Base-by-base conservation (phyloP, 2,797 vertebrate species). In the Halcyon badia region DNA sequence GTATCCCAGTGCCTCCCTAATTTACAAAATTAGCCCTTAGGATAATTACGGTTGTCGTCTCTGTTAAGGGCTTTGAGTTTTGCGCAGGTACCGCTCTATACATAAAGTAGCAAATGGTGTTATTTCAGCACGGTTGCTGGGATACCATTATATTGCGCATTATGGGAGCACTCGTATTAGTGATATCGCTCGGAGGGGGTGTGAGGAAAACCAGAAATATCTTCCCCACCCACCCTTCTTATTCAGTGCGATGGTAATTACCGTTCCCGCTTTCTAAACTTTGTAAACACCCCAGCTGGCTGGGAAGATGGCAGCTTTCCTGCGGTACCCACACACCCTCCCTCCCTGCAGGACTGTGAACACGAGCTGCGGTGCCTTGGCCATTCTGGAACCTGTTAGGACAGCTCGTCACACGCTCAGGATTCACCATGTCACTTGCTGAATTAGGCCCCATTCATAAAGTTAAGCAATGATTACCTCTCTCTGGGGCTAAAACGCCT, bases 351-450 rank as follows among this genome's bases (percentile, higher is more conserved):
- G 33, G 11, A 16, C 30, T 64, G 24, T 1, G 9, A 62, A 5
- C 16, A 4, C 0, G 2, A 75, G 42, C 61, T 4, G 1, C 0
- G 0, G 52, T 14, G 30, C 16, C 52, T 57, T 1, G 0, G 52
- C 58, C 1, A 0, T 33, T 24, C 11, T 35, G 62, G 57, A 72
- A 26, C 81, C 37, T 7, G 0, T 17, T 58, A 62, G 9, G 2
- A 7, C 28, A 89, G 46, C 51, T 80, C 52, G 48, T 92, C 56
- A 28, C 37, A 7, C 0, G 1, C 33, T 62, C 56, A 9, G 6
- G 21, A 9, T 26, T 61, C 64, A 65, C 51, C n/a, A 76, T 11
- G 15, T 44, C 14, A 82, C 35, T 31, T 82, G 44, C 68, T 83
- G 60, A 62, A 83, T 73, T 70, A 72, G 62, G n/a, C 19, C 13